Evolutionary conservation across 2,888 invertebrate species (phyloP).

Genomic region (Morpho helenor): DNA sequence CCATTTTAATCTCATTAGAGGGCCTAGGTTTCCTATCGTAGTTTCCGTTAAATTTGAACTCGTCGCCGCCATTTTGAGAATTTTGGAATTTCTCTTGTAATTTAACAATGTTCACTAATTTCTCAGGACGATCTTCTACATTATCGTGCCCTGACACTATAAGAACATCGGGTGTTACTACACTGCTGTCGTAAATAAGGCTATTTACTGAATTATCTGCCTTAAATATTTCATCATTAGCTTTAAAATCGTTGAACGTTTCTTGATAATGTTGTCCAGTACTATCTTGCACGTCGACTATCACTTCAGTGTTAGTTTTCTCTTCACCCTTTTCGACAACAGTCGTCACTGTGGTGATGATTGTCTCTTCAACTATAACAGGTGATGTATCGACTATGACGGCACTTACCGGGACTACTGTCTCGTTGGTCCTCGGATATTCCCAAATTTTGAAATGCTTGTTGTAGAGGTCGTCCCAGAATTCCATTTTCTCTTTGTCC

Average conservation of each 20-base stretch:
- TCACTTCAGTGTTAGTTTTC: constrained; percentile 9
- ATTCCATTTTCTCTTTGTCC: constrained; percentile 61
- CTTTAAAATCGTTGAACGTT: constrained; percentile 9
- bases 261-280: constrained; percentile 5
- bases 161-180: constrained; percentile 4
- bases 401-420: constrained; percentile 13
- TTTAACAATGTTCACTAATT: constrained; percentile 22
- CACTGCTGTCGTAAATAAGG: constrained; percentile 21
- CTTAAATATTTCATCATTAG: neutral
- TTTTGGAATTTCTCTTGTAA: constrained; percentile 22
- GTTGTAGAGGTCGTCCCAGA: constrained; percentile 61
- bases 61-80: constrained; percentile 30
- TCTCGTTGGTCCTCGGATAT: constrained; percentile 37
- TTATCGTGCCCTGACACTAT: constrained; percentile 3
- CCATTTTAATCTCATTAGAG: constrained; percentile 71
- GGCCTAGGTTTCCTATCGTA: constrained; percentile 43
- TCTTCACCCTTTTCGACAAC: constrained; percentile 10
- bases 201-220: neutral
- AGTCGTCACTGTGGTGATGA: constrained; percentile 23
- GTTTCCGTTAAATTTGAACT: constrained; percentile 39
- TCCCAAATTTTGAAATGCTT: constrained; percentile 66
- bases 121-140: constrained; percentile 9
- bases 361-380: constrained; percentile 28
- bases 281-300: constrained; percentile 17
- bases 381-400: constrained; percentile 23